Percentiles rank a stretch among this genome's conserved stretches.
phyloP scores from a whole-genome alignment of 2,888 invertebrate genomes.

The Eupithecia inturbata region DNA sequence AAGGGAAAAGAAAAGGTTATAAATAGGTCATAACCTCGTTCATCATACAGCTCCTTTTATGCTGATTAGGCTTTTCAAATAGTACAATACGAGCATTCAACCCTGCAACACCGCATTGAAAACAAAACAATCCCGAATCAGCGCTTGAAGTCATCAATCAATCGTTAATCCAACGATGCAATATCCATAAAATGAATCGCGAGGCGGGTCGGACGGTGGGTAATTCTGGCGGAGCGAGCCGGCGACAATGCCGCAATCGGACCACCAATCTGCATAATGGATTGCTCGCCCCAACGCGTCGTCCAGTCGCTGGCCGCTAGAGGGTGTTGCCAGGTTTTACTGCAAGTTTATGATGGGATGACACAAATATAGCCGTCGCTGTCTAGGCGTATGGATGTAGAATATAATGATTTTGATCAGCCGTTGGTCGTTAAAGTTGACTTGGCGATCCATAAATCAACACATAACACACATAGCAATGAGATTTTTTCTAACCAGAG shows the following conservation, averaged over 20 bases:
- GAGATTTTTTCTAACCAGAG: too few relatives aligned
- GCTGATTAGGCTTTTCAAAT: not conserved
- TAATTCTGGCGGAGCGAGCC: slow-evolving; percentile 71
- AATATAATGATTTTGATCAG: not conserved
- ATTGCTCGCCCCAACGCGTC: slow-evolving; percentile 80
- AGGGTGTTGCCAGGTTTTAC: slow-evolving; percentile 26
- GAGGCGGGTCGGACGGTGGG: slow-evolving; percentile 49
- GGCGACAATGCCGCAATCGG: slow-evolving; percentile 83
- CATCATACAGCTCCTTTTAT: not conserved
- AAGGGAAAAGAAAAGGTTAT: not conserved
- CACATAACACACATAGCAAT: too few relatives aligned
- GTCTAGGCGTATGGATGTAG: not conserved
- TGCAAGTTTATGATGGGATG: not conserved
- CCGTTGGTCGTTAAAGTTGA: not conserved
- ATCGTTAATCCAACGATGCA: slow-evolving; percentile 74
- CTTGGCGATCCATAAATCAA: not conserved
- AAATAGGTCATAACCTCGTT: not conserved
- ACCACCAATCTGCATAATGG: slow-evolving; percentile 82
- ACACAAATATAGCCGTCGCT: not conserved
- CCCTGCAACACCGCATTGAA: slow-evolving; percentile 44
- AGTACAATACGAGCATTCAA: slow-evolving; percentile 9
- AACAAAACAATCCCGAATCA: slow-evolving; percentile 59
- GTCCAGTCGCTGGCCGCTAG: slow-evolving; percentile 65
- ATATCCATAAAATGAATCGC: slow-evolving; percentile 71
- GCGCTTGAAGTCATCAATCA: slow-evolving; percentile 75